Base-by-base conservation (phyloP, 2,888 invertebrate species). In the Plagiodera versicolora region DNA sequence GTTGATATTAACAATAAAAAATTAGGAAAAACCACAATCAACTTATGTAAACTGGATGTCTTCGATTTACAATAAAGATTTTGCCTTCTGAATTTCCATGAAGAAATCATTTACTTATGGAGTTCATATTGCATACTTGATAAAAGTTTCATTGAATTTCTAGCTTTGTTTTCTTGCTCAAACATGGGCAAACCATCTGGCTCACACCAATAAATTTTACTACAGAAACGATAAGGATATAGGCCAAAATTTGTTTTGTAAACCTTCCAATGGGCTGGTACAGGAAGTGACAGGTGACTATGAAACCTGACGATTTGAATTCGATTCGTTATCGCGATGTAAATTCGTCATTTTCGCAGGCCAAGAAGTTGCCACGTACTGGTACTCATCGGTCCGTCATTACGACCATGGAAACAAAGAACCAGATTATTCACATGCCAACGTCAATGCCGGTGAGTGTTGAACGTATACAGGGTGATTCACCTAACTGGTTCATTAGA, bases 121-220 rank as follows among this genome's bases (percentile, higher is more conserved):
- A n/a, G n/a, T n/a, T n/a, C n/a, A n/a, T n/a, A n/a, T n/a, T n/a
- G n/a, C n/a, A n/a, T n/a, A n/a, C n/a, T n/a, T n/a, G n/a, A n/a
- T n/a, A n/a, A n/a, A n/a, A n/a, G n/a, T 32, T 32, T 32, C 11
- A 10, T 39, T 24, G 24, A 24, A 5, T 81, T 82, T 17, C 81
- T n/a, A 91, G 91, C 78, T 92, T 45, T 92, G 91, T 75, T 87
- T 89, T 75, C 86, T 89, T 76, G 91, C 92, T 52, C 94, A 94
- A 80, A 89, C 90, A 44, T 94, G 93, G 93, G 94, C 94, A 4
- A 93, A 94, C 79, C 89, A 92, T 73, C 81, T 94, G 72, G 93
- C 92, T 10, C 89, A 91, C 77, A 90, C 89, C 2, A 89, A 91
- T 76, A 87, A 87, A 71, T 91, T 93, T 81, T 86, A 87, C 79